Evolutionary conservation across 2,888 invertebrate species (phyloP), one percentile per base, ranked within the genome.

Genomic region (Flexamia atlantica): DNA sequence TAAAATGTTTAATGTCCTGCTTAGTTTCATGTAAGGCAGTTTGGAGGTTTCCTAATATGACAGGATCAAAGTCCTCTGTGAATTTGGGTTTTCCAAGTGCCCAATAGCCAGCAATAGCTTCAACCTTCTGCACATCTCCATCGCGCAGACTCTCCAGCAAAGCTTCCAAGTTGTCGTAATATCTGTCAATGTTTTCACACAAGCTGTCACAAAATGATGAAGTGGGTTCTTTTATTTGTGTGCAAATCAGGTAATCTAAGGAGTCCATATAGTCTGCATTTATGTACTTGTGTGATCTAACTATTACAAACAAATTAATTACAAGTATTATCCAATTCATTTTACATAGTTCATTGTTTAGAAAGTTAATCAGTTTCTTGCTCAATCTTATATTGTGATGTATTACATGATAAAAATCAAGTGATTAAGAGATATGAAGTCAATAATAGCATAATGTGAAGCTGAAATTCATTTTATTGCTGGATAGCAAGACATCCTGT

Each of bases 251-350:
- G n/a, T 25, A 76, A 14, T 76, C 76, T 46, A 76, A 42, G 0
- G 76, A 76, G 50, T 76, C 76, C 28, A 76, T 28, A n/a, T 76
- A 76, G 17, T 76, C 76, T 7, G 76, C 76, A 40, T 36, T 76
- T 1, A 14, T 76, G 28, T 76, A 76, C 17, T 76, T 76, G 50
- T 46, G 40, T 2, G 36, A 72, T 2, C 17, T 30, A 68, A 12
- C n/a, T 68, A 36, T 7, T 0, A 10, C 14, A 10, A 20, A 53
- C 20, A 64, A 14, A 30, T 28, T 28, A 64, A 64, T 3, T 17
- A 64, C 2, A 28, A 14, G 30, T 4, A 14, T 28, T 28, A 64
- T 28, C 30, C 28, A 64, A 64, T 28, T 28, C 64, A 64, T 64
- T 64, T 2, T n/a, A n/a, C n/a, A n/a, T 12, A 20, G 23, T 57